Base-by-base conservation (phyloP, 1,140 invertebrate species). In the Araneus ventricosus region DNA sequence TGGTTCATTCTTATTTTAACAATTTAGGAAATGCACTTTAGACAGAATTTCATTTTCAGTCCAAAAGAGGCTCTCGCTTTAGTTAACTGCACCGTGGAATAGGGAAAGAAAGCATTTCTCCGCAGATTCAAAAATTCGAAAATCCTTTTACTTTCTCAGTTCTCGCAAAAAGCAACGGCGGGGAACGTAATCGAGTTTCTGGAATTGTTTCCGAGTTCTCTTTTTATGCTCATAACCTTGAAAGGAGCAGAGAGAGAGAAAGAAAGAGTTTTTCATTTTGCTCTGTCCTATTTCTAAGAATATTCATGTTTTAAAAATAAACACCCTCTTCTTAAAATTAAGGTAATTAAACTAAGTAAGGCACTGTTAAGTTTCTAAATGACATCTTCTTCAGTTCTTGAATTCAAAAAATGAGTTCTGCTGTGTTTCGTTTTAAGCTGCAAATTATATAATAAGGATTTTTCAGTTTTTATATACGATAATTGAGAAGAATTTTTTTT, bases 121-220 rank as follows among this genome's bases (percentile, higher is more conserved):
- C 17, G 10, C 30, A 37, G 22, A 30, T 75, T 75, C 27, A 30
- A 14, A 75, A 75, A 67, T 27, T 67, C 27, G 63, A 67, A 75
- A 75, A 75, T 67, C 67, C 67, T 75, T 75, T 75, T 75, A 75
- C 30, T 30, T 75, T 75, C 67, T 20, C 4, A 34, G 14, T 75
- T 17, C 30, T 37, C 17, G 67, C 17, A 75, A 75, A 75, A 30
- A 75, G 67, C 27, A 34, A 30, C 17, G 30, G 67, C 67, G 34
- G 5, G 34, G 30, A 75, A 30, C 14, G 30, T 75, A 75, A 75
- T 75, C 14, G 30, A 75, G 67, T 75, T 75, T 34, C 17, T 34
- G 30, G 34, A 34, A 75, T 37, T 30, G 30, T 75, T 34, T 75
- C 30, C 27, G 17, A 75, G 30, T 34, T 34, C 17, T 34, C 27